Evolutionary conservation across 2,113 vertebrate species (phyloP), one percentile per base, ranked within the genome.

Genomic region (Hemiprocne comata): DNA sequence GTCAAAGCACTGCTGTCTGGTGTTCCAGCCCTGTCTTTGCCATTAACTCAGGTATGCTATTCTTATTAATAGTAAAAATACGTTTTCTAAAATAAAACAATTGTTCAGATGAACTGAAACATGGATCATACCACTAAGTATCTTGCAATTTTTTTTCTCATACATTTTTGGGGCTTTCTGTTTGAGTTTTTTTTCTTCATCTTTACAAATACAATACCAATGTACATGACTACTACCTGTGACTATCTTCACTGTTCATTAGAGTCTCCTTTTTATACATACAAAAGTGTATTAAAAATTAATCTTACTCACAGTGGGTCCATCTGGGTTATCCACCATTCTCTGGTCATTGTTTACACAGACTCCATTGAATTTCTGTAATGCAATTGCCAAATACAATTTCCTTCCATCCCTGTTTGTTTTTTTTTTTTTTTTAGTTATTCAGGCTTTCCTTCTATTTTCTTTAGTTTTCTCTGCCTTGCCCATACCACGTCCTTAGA

Each of bases 21-120:
- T 81, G 95, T 88, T 78, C 75, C 87, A 89, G 96, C 89, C 25
- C 15, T 10, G 7, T 46, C 73, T 12, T 25, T 74, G 8, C 89
- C 93, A 62, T 70, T 98, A 29, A 90, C 90, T 65, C 95, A 98
- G 98, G 98, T 99, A 97, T 25, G 97, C 57, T 92, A 11, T 48
- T 95, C 46, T 80, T 29, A 77, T 76, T 93, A 66, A 82, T 46
- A 76, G 28, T 60, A 87, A 78, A 89, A 89, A 55, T 40, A 16
- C 74, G 44, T 58, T 80, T 71, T 65, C 36, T 85, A 29, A 80
- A 54, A 62, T 16, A 74, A 82, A 77, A 33, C 13, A 66, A 40
- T 44, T 64, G 19, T 72, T 61, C 44, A 65, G 64, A 91, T 73
- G 87, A 96, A 87, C 36, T n/a, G 61, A 92, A 97, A 65, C 40